Percentiles rank a stretch among this genome's conserved stretches.
These are phyloP conservation scores for Eubucco bourcierii DNA, from an alignment of 2,113 vertebrate genomes.

Conservation along the genomic window DNA sequence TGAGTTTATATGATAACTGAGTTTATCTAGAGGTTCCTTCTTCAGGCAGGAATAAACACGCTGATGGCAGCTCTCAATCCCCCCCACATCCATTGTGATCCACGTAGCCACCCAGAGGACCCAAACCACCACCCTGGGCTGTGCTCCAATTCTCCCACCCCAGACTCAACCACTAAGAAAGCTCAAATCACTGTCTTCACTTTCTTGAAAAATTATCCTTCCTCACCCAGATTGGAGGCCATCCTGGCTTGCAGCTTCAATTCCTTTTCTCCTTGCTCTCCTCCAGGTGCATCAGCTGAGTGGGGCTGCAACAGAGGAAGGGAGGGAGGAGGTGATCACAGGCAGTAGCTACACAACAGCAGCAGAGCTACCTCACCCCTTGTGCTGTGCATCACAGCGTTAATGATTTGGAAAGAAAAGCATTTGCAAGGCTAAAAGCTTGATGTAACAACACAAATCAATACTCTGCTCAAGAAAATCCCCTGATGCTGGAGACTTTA, in stretches of 20 bases:
- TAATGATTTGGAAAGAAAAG: constrained; percentile 45
- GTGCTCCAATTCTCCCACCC: background rate
- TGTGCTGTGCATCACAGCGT: background rate
- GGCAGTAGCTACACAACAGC: background rate
- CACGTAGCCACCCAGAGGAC: background rate
- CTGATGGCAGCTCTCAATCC: background rate
- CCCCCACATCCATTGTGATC: background rate
- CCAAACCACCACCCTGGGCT: background rate
- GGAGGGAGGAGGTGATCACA: background rate
- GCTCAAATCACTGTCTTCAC: background rate
- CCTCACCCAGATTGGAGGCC: constrained; percentile 42
- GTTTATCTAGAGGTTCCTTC: background rate
- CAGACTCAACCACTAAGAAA: background rate
- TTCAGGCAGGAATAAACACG: background rate
- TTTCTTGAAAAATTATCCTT: background rate
- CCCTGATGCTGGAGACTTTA: background rate
- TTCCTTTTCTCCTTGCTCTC: background rate
- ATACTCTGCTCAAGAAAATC: constrained; percentile 25
- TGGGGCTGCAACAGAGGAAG: background rate
- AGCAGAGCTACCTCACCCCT: background rate
- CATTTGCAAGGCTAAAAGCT: constrained; percentile 46
- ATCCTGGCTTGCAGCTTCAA: background rate
- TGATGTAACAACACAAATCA: constrained; percentile 61
- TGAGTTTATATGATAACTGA: background rate
- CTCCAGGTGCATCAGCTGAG: background rate